Evolutionary conservation across 1,140 invertebrate genomes (phyloP), one percentile per base, ranked within the genome.

Genomic region (Phenacoccus solenopsis): DNA sequence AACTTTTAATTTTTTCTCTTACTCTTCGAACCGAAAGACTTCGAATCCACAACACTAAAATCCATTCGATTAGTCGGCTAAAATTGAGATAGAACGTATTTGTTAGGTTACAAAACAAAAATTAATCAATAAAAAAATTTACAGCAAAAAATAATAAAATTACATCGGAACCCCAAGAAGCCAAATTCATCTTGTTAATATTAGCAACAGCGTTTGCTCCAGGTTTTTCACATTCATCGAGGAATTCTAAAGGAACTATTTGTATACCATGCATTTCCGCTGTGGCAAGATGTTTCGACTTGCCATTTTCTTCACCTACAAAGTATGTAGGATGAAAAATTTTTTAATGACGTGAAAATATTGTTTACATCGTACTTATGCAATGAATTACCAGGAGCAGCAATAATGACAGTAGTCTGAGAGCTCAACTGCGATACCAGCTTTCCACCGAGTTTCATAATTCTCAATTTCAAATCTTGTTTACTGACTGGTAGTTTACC

Each of bases 171-270:
- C 82, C 82, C 83, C 83, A 85, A 7, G 78, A 70, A 3, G 78
- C 78, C 30, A 84, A 78, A 28, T 77, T 79, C 72, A 80, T 77
- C 73, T 78, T 74, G 20, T 74, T 72, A 28, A 85, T 81, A 70
- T 82, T 71, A 1, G 73, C 73, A 67, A 73, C 70, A 27, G 73
- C 75, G 4, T 78, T 78, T 16, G 78, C 79, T 70, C 80, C 79
- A 70, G 38, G 38, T 64, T 78, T 76, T 1, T 81, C 67, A 69
- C 71, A 73, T 70, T 78, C 76, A 72, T 93, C 86, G 0, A 97
- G 75, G 77, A 94, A 96, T 61, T 86, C 84, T 76, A 88, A 84
- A 25, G 88, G 81, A 4, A 94, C 83, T 72, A 96, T 87, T 78
- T 92, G 90, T 73, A 96, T 86, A 72, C 89, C 85, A 22, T 80